phyloP scores from a whole-genome alignment of 1,140 invertebrate genomes.

The Drosophila ironensis region DNA sequence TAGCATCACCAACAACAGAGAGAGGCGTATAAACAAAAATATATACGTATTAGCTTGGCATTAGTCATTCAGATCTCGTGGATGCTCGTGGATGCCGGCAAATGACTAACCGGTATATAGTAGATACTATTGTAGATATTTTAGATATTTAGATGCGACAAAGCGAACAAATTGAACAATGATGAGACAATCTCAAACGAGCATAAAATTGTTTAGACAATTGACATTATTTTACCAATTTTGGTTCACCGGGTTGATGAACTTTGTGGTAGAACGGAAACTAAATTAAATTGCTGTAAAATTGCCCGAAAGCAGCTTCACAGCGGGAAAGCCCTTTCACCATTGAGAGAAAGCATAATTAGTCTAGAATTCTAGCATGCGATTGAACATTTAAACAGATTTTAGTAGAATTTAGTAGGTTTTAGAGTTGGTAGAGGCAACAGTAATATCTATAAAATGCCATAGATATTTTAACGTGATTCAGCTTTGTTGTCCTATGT shows the following conservation, averaged over 20 bases:
- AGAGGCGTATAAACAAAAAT: not conserved
- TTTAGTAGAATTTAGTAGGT: too few relatives aligned
- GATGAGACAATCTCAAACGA: slow-evolving; percentile 13
- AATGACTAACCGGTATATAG: slow-evolving; percentile 38
- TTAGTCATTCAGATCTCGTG: slow-evolving; percentile 45
- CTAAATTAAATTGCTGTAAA: slow-evolving; percentile 51
- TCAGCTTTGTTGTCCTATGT: too few relatives aligned
- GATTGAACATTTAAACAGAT: too few relatives aligned
- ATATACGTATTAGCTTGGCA: slow-evolving; percentile 11
- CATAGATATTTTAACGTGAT: too few relatives aligned
- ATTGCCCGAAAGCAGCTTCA: slow-evolving; percentile 20
- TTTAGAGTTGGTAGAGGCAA: too few relatives aligned
- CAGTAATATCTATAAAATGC: too few relatives aligned
- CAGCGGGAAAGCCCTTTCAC: slow-evolving; percentile 32
- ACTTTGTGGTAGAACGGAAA: slow-evolving; percentile 36
- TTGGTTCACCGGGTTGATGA: slow-evolving; percentile 35
- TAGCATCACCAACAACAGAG: slow-evolving; percentile 10
- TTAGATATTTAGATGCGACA: slow-evolving; percentile 7
- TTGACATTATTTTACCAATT: slow-evolving; percentile 13
- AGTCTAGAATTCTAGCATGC: slow-evolving; percentile 3
- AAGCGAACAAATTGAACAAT: slow-evolving; percentile 23
- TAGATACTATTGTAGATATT: too few relatives aligned
- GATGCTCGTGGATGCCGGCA: slow-evolving; percentile 32
- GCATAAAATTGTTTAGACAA: slow-evolving; percentile 32
- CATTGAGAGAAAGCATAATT: slow-evolving; percentile 17